phyloP scores from a whole-genome alignment of 1,140 invertebrate genomes.

The Hesperophylax magnus region DNA sequence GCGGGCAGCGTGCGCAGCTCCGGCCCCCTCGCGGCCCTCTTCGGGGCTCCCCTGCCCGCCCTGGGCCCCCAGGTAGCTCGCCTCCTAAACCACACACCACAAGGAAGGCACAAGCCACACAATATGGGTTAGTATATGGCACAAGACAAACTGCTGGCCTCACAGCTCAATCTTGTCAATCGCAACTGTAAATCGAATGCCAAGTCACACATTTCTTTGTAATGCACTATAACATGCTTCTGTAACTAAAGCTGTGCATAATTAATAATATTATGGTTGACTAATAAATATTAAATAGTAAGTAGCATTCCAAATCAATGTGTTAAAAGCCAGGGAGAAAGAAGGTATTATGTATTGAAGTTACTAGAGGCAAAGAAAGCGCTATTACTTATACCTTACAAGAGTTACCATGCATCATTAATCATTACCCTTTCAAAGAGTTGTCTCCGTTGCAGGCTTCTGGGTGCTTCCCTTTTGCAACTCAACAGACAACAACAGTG shows the following conservation, averaged over 20 bases:
- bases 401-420: too few species aligned
- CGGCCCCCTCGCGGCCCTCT: conserved; percentile 53
- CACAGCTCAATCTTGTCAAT: too few species aligned
- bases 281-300: too few species aligned
- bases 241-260: too few species aligned
- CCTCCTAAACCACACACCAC: conserved; percentile 50
- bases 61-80: conserved; percentile 37
- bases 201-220: too few species aligned
- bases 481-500: too few species aligned
- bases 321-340: conserved; percentile 18
- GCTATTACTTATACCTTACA: background rate
- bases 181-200: too few species aligned
- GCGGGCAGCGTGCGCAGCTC: conserved; percentile 58
- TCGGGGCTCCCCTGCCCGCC: conserved; percentile 38
- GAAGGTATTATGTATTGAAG: conserved; percentile 41
- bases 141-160: background rate
- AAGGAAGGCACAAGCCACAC: conserved; percentile 9
- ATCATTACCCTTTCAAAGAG: too few species aligned
- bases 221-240: too few species aligned
- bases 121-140: conserved; percentile 4
- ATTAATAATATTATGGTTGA: too few species aligned
- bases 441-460: too few species aligned
- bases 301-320: conserved; percentile 8
- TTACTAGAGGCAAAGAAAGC: conserved; percentile 27
- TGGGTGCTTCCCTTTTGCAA: too few species aligned